Percentiles rank a stretch among this genome's conserved stretches.
Evolutionary conservation across 30 jellyfish, hydroid and myxozoan species (phyloP).

Genomic region (Aurelia coerulea): DNA sequence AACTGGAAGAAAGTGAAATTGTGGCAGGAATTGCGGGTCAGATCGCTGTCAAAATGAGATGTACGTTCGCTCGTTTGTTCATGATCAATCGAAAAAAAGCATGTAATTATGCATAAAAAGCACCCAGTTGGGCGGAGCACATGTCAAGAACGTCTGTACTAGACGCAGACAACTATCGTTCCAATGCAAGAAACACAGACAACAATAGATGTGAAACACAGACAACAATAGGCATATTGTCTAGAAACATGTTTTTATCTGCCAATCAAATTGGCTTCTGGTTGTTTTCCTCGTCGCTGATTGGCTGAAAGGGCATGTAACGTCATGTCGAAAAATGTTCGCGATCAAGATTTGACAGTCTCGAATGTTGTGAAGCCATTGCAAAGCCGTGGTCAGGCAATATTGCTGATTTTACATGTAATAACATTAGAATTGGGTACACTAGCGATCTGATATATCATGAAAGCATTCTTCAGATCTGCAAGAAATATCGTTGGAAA

Average conservation of each 20-base stretch:
- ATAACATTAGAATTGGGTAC: neutral
- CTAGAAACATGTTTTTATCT: slow-evolving; percentile 67
- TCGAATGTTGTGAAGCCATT: slow-evolving; percentile 55
- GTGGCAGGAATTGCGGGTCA: too few species aligned
- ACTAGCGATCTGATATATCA: too few species aligned
- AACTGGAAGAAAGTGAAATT: too few species aligned
- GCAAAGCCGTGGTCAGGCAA: neutral
- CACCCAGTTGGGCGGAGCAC: slow-evolving; percentile 99
- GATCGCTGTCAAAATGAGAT: too few species aligned
- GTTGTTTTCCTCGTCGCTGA: slow-evolving; percentile 60
- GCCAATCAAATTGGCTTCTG: slow-evolving; percentile 84
- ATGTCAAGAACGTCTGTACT: slow-evolving; percentile 92
- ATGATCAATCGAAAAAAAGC: neutral
- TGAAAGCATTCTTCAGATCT: too few species aligned
- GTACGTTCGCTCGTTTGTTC: too few species aligned
- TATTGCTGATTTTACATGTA: neutral
- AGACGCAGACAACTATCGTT: slow-evolving; percentile 45
- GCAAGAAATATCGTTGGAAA: too few species aligned
- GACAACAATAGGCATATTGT: slow-evolving; percentile 95
- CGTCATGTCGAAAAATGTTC: slow-evolving; percentile 96
- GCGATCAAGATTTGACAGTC: slow-evolving; percentile 59
- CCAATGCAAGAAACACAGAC: slow-evolving; percentile 79
- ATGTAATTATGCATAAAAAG: slow-evolving; percentile 60
- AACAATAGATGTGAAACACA: slow-evolving; percentile 77
- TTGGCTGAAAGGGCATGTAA: slow-evolving; percentile 94